Conservation (phyloP, 2,113 vertebrate species). For the Crotalus horridus region DNA sequence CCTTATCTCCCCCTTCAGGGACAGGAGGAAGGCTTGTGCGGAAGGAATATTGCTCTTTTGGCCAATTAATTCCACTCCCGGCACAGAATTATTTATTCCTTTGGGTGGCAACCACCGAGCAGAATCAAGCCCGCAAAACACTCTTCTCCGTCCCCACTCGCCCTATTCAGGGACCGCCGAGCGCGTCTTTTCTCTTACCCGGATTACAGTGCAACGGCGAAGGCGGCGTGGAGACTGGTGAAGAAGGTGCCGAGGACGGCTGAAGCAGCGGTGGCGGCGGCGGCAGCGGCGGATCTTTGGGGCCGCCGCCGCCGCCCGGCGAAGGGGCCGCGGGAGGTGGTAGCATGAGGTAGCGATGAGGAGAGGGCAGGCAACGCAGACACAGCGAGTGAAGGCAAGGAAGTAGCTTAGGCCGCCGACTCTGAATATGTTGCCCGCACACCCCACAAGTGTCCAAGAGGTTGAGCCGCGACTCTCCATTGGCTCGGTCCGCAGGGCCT, state of each 20-base stretch:
- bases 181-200: slow-evolving; percentile 52
- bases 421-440: slow-evolving; percentile 90
- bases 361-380: slow-evolving; percentile 85
- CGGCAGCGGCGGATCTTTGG: slow-evolving; percentile 42
- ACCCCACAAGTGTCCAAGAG: slow-evolving; percentile 95
- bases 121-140: neutral
- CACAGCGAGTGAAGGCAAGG: slow-evolving; percentile 95
- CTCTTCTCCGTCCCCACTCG: neutral
- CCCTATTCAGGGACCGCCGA: neutral
- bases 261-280: slow-evolving; percentile 13
- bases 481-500: slow-evolving; percentile 73
- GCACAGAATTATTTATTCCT: neutral
- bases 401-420: slow-evolving; percentile 89
- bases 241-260: slow-evolving; percentile 51
- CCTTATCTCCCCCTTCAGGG: neutral
- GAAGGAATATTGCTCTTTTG: neutral
- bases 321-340: slow-evolving; percentile 61
- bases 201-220: slow-evolving; percentile 66
- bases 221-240: slow-evolving; percentile 57
- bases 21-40: neutral
- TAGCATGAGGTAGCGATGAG: slow-evolving; percentile 78
- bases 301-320: slow-evolving; percentile 7
- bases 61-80: neutral
- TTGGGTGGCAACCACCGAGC: neutral
- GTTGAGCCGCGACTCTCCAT: slow-evolving; percentile 76